These are phyloP conservation scores for Agonopterix arenella DNA, from an alignment of 2,888 invertebrate genomes.

Conservation along the genomic window DNA sequence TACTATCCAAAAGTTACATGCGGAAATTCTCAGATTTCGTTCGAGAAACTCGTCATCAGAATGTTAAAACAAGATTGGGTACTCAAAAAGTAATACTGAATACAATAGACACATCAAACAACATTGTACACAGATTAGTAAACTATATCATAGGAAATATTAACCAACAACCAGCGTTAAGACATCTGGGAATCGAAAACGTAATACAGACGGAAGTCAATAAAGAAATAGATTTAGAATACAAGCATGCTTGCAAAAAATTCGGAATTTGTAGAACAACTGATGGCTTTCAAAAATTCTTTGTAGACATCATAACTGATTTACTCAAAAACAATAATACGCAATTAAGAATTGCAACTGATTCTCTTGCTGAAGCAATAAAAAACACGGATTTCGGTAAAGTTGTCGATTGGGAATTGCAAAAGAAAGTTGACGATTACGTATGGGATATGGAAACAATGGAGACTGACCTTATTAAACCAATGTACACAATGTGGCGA, in stretches of 20 bases:
- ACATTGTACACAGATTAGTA: slow-evolving; percentile 27
- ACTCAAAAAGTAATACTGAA: slow-evolving; percentile 41
- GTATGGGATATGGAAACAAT: slow-evolving; percentile 12
- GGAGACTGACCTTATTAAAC: slow-evolving; percentile 8
- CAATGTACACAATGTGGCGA: slow-evolving; percentile 17
- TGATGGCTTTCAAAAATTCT: slow-evolving; percentile 23
- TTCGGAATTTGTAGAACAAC: slow-evolving; percentile 30
- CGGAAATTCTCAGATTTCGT: slow-evolving; percentile 35
- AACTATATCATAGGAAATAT: slow-evolving; percentile 27
- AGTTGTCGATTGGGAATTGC: slow-evolving; percentile 13
- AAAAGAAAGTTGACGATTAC: slow-evolving; percentile 10
- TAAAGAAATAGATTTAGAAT: slow-evolving; percentile 22
- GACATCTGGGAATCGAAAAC: slow-evolving; percentile 8
- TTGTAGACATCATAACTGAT: slow-evolving; percentile 20
- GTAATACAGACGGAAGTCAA: slow-evolving; percentile 25
- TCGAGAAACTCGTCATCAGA: slow-evolving; percentile 24
- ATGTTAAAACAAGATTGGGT: slow-evolving; percentile 37
- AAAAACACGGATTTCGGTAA: slow-evolving; percentile 20
- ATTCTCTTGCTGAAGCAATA: slow-evolving; percentile 31
- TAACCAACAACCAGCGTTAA: slow-evolving; percentile 12
- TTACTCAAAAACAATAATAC: slow-evolving; percentile 20
- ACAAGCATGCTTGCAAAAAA: slow-evolving; percentile 29
- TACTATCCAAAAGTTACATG: slow-evolving; percentile 25
- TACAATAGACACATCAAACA: slow-evolving; percentile 36
- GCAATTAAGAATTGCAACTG: slow-evolving; percentile 22